phyloP scores from a whole-genome alignment of 30 jellyfish, hydroid and myxozoan genomes.

The Aurelia sp. region DNA sequence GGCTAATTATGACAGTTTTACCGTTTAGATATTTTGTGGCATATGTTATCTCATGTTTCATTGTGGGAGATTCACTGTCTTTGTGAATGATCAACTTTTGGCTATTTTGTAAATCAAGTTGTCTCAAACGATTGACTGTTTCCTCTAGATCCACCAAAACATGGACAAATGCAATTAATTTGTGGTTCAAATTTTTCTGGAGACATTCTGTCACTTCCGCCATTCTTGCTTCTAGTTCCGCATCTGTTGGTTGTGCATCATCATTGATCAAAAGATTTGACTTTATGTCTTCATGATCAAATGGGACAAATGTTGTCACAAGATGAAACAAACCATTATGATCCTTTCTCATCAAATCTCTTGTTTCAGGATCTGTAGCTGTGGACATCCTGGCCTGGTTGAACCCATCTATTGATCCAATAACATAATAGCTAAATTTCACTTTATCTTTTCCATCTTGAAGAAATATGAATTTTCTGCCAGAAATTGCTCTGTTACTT shows the following conservation, averaged over 20 bases:
- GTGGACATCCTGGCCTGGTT: slow-evolving; percentile 62
- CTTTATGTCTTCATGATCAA: slow-evolving; percentile 64
- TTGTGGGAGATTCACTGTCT: slow-evolving; percentile 86
- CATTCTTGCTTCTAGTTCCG: slow-evolving; percentile 78
- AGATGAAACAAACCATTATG: slow-evolving; percentile 71
- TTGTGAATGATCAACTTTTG: slow-evolving; percentile 73
- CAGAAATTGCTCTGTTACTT: slow-evolving; percentile 1
- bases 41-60: slow-evolving; percentile 67
- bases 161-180: slow-evolving; percentile 80
- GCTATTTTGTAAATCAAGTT: slow-evolving; percentile 53
- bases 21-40: slow-evolving; percentile 68
- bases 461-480: slow-evolving; percentile 24
- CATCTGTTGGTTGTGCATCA: slow-evolving; percentile 65
- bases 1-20: slow-evolving; percentile 70
- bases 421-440: slow-evolving; percentile 20
- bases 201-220: slow-evolving; percentile 76
- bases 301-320: slow-evolving; percentile 82
- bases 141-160: slow-evolving; percentile 72
- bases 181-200: slow-evolving; percentile 78
- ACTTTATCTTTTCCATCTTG: slow-evolving; percentile 24
- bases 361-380: slow-evolving; percentile 59
- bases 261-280: slow-evolving; percentile 52
- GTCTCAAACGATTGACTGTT: slow-evolving; percentile 41
- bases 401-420: slow-evolving; percentile 3
- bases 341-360: slow-evolving; percentile 34